Base-by-base conservation (phyloP, 2,797 vertebrate species). In the Acestrorhynchus altus region DNA sequence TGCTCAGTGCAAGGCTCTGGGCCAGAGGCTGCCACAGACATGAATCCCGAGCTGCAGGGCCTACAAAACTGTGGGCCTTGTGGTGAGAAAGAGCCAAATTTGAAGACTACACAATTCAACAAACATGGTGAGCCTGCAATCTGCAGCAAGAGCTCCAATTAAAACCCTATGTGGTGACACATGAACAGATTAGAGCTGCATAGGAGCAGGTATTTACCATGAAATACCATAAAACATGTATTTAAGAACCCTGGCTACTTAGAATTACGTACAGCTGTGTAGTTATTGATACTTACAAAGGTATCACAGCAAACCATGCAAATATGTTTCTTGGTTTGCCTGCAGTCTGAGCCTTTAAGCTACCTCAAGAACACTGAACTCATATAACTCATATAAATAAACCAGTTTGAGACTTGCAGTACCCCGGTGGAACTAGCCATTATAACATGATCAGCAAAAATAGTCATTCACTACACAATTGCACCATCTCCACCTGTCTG, bases 11-110 rank as follows among this genome's bases (percentile, higher is more conserved):
- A 66, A 70, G 57, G 46, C 59, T 56, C 42, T 35, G 69, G 76
- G 75, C 61, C 74, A 51, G 49, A 60, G 31, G 15, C 67, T 83
- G 78, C 72, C 72, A 76, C 72, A 74, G 72, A 67, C 47, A 24
- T 18, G 24, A 12, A 67, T 77, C 74, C 71, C 81, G 74, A 63
- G 42, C 47, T 35, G 61, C 31, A 63, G 35, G 71, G 69, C 70
- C n/a, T n/a, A n/a, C 75, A 80, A 65, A 78, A 59, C 74, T 74
- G 71, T 77, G 77, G 72, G 65, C 47, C 67, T 71, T 82, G 61
- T 64, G 20, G 44, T 63, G 52, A 68, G 57, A 67, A 26, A 40
- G 54, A 67, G 71, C 60, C 22, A 28, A 35, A 65, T n/a, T 0
- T 26, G 22, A n/a, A 22, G 24, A 28, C 54, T 57, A 57, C 54